Base-by-base conservation (phyloP, 2,797 vertebrate genomes). In the Tiaroga cobitis region DNA sequence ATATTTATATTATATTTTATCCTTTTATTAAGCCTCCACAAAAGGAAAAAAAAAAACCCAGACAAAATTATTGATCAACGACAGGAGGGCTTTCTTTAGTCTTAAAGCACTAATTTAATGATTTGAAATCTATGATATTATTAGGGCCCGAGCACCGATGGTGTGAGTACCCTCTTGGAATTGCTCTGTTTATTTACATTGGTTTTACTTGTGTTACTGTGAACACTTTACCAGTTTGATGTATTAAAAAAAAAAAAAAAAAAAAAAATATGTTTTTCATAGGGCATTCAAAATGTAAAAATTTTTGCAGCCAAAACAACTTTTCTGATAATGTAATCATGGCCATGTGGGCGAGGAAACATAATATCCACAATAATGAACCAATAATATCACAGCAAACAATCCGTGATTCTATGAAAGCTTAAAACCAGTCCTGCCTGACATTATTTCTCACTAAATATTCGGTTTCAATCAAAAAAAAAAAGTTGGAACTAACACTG, bases 261-360 rank as follows among this genome's bases (percentile, higher is more conserved):
- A 41, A 41, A 3, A 8, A 9, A 43, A 3, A 43, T 2, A 68
- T 21, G 8, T 37, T 68, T 68, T 32, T 16, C 2, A 63, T 63
- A 63, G 26, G 26, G 5, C 26, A 29, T 37, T 68, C 21, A 29
- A 63, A 63, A 72, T 26, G 7, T 74, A 21, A 74, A 74, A 51
- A 51, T 7, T 68, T 68, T 34, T 68, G 29, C 26, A 46, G 18
- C 46, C 1, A 70, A 81, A 26, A 54, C 18, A 8, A 26, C 11
- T 67, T 46, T 79, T 80, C 18, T 80, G 26, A 65, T 8, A 19
- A 80, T 49, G 43, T 51, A 26, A n/a, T n/a, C n/a, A 19, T 70
- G 5, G 18, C 15, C 15, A 8, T 72, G 19, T 34, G 43, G 43
- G 34, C 9, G 10, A 5, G 24, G 34, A 59, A 76, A 54, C 11